A percentile compares a stretch with the other conserved stretches of the same genome.
These are phyloP conservation scores for Drosophila hawaiiensis DNA, from an alignment of 2,888 invertebrate species.

Conservation along the genomic window DNA sequence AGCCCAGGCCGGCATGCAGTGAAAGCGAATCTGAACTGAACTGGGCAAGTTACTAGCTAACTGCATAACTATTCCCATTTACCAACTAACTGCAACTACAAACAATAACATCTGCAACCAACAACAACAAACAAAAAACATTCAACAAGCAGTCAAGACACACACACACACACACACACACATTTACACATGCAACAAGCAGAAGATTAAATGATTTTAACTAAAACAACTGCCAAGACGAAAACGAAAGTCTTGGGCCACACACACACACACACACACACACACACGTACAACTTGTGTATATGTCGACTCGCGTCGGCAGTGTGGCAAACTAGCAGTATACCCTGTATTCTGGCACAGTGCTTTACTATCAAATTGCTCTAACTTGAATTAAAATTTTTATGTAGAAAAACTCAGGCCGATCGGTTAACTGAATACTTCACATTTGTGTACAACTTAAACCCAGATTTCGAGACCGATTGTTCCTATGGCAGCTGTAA, in stretches of 20 bases:
- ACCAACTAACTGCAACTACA: slow-evolving; percentile 42
- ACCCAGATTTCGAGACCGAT: neutral
- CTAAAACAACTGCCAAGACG: slow-evolving; percentile 53
- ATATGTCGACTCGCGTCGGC: neutral
- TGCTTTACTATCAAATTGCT: neutral
- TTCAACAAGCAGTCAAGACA: slow-evolving; percentile 11
- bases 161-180: slow-evolving; percentile 1
- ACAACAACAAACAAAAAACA: slow-evolving; percentile 22
- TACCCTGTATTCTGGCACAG: neutral
- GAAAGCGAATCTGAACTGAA: slow-evolving; percentile 42
- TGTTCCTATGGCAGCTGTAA: neutral
- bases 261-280: slow-evolving; percentile 15
- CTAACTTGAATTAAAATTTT: neutral
- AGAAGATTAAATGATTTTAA: slow-evolving; percentile 55
- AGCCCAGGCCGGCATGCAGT: slow-evolving; percentile 26
- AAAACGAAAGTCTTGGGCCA: slow-evolving; percentile 54
- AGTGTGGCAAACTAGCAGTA: neutral
- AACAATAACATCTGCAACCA: slow-evolving; percentile 32
- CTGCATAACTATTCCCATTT: slow-evolving; percentile 50
- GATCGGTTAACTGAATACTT: neutral
- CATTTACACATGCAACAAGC: slow-evolving; percentile 25
- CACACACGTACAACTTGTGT: neutral
- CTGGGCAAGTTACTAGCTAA: slow-evolving; percentile 33
- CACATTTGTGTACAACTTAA: neutral
- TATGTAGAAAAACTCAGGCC: neutral